These are phyloP conservation scores for Benitochromis conjunctus DNA, from an alignment of 2,113 vertebrate species.

Conservation along the genomic window DNA sequence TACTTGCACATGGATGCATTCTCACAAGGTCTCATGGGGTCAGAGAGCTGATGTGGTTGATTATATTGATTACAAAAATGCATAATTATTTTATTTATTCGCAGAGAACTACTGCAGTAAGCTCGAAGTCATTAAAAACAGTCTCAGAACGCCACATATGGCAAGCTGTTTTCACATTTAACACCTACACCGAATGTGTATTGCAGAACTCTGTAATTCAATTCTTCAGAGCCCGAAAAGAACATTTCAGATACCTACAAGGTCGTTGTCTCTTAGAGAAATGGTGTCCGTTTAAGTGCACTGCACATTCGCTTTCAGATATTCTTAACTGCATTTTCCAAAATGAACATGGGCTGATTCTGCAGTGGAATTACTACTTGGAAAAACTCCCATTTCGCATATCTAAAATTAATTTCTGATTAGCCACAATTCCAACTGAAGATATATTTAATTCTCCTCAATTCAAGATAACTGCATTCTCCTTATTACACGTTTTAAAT, in stretches of 20 bases:
- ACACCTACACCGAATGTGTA: background rate
- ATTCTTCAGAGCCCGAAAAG: background rate
- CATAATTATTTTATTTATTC: constrained; percentile 23
- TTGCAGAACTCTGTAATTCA: background rate
- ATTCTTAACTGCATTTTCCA: background rate
- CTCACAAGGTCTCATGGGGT: constrained; percentile 24
- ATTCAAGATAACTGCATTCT: background rate
- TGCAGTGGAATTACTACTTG: background rate
- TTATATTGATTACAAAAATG: constrained; percentile 42
- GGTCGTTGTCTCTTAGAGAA: background rate
- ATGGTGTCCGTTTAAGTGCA: background rate
- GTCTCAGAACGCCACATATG: background rate
- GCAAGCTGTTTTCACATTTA: background rate
- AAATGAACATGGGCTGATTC: background rate
- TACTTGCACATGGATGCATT: background rate
- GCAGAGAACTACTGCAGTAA: background rate
- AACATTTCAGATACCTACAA: background rate
- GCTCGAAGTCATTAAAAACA: background rate
- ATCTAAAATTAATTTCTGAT: background rate
- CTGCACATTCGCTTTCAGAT: background rate
- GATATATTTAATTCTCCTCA: background rate
- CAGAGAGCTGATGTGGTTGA: constrained; percentile 39
- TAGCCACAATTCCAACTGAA: background rate
- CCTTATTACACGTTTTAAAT: background rate
- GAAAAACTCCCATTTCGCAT: background rate